Conservation (phyloP, 2,888 invertebrate genomes). For the Choristoneura rosaceana region DNA sequence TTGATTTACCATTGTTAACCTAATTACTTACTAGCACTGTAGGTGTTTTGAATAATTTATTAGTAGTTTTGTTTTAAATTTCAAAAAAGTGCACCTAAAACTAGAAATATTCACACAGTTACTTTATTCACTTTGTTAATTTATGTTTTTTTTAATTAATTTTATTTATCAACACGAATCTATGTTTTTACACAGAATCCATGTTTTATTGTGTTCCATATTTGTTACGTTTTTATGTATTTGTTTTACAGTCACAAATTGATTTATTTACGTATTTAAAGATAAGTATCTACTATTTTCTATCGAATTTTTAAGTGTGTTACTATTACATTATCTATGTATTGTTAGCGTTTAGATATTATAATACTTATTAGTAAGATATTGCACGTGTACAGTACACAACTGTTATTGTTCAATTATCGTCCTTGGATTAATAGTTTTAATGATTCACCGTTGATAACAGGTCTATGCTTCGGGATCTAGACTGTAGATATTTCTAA, state of each 20-base stretch:
- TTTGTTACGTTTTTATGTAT: neutral
- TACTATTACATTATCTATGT: too few relatives aligned
- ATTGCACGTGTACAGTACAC: too few relatives aligned
- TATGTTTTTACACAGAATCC: constrained; percentile 5
- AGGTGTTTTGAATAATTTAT: neutral
- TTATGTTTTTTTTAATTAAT: neutral
- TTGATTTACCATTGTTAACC: neutral
- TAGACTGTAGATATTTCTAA: too few relatives aligned
- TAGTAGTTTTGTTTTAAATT: too few relatives aligned
- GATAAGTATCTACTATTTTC: neutral
- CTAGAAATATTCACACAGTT: neutral
- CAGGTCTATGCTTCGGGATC: too few relatives aligned
- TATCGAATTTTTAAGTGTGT: too few relatives aligned
- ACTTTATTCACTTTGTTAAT: neutral
- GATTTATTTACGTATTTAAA: neutral
- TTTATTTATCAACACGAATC: neutral
- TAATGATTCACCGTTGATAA: too few relatives aligned
- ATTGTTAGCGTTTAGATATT: too few relatives aligned
- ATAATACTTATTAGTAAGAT: too few relatives aligned
- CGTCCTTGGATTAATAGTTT: too few relatives aligned
- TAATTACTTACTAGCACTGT: neutral
- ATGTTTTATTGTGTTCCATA: neutral
- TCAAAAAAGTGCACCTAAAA: neutral
- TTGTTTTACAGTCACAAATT: neutral
- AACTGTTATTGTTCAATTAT: too few relatives aligned